Evolutionary conservation across 2,888 invertebrate genomes (phyloP).

Genomic region (Cheilosia grossa): DNA sequence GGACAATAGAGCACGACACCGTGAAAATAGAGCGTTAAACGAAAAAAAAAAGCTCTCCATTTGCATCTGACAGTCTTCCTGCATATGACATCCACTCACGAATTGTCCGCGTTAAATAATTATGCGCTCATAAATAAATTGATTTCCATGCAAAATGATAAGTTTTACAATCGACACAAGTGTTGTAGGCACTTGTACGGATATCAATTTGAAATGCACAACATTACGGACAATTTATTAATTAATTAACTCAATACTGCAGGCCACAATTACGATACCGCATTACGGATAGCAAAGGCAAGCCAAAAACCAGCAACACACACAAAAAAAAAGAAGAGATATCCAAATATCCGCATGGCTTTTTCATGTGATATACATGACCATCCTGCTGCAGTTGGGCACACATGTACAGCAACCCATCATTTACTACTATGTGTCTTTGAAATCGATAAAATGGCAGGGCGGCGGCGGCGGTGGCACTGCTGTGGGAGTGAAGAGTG

Average conservation of each 20-base stretch:
- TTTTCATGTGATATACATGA: slow-evolving; percentile 33
- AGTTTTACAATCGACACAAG: background rate
- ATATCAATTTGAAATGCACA: slow-evolving; percentile 55
- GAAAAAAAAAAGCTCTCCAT: background rate
- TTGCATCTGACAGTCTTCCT: background rate
- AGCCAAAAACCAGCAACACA: slow-evolving; percentile 1
- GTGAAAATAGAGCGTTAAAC: background rate
- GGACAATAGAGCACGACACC: background rate
- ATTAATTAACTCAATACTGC: slow-evolving; percentile 61
- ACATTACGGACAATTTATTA: slow-evolving; percentile 58
- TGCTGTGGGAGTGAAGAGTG: slow-evolving; percentile 44
- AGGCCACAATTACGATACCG: slow-evolving; percentile 64
- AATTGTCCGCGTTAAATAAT: no score
- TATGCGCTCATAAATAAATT: background rate
- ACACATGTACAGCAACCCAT: slow-evolving; percentile 21
- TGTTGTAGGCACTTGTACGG: background rate
- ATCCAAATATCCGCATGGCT: slow-evolving; percentile 57
- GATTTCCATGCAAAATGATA: slow-evolving; percentile 14
- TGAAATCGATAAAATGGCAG: slow-evolving; percentile 41
- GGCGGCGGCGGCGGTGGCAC: no score
- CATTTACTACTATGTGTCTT: slow-evolving; percentile 16
- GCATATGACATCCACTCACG: no score
- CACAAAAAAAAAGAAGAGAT: slow-evolving; percentile 7
- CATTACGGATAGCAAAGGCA: slow-evolving; percentile 50
- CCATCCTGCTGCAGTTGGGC: slow-evolving; percentile 33